These are phyloP conservation scores for Sylvia borin DNA, from an alignment of 2,797 vertebrate genomes.

Conservation along the genomic window DNA sequence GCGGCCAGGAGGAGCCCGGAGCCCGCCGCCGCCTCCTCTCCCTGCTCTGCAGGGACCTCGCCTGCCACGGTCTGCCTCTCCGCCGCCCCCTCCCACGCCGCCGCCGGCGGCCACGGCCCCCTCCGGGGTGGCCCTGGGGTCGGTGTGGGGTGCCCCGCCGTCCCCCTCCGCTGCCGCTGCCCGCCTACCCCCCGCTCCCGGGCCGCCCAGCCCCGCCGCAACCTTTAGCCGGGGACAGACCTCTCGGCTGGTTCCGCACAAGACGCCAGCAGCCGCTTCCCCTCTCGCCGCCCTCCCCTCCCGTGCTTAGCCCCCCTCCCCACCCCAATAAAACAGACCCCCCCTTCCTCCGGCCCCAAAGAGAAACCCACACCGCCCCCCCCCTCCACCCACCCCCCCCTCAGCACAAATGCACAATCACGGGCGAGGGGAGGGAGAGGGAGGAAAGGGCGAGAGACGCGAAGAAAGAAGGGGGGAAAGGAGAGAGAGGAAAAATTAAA, in stretches of 20 bases:
- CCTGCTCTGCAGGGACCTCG: slow-evolving; percentile 77
- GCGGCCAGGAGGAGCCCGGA: slow-evolving; percentile 78
- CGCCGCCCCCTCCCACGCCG: slow-evolving; percentile 28
- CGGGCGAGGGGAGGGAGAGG: neutral
- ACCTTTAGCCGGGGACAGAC: slow-evolving; percentile 88
- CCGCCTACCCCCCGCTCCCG: slow-evolving; percentile 49
- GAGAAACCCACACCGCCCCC: slow-evolving; percentile 52
- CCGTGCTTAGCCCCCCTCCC: slow-evolving; percentile 43
- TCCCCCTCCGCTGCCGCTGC: slow-evolving; percentile 1
- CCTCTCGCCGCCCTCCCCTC: slow-evolving; percentile 49
- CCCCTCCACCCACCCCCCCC: neutral
- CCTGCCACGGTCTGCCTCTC: slow-evolving; percentile 65
- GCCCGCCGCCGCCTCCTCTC: slow-evolving; percentile 43
- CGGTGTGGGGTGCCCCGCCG: slow-evolving; percentile 22
- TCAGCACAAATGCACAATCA: neutral
- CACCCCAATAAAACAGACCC: slow-evolving; percentile 38
- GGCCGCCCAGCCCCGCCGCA: slow-evolving; percentile 85
- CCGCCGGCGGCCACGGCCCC: slow-evolving; percentile 23
- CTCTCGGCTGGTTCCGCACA: slow-evolving; percentile 72
- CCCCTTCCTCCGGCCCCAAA: neutral
- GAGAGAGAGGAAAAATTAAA: slow-evolving; percentile 76
- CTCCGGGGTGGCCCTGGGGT: neutral
- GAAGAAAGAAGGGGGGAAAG: neutral
- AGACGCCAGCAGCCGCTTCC: slow-evolving; percentile 61
- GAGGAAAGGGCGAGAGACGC: slow-evolving; percentile 12